Conservation (phyloP, 1,140 invertebrate genomes). For the Zaprionus camerounensis region DNA sequence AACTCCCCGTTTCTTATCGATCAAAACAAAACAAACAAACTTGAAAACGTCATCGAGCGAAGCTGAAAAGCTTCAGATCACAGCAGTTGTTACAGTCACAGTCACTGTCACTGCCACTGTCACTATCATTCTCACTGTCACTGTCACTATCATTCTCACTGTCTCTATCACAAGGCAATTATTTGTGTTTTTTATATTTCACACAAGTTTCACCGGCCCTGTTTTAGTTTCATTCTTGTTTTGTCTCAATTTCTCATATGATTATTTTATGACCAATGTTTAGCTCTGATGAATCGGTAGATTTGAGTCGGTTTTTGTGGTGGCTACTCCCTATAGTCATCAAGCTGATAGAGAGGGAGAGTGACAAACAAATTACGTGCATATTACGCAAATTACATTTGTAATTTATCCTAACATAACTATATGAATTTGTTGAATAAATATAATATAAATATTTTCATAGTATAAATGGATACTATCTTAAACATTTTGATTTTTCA, state of each 20-base stretch:
- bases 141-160: constrained; percentile 7
- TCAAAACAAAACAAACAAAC: constrained; percentile 22
- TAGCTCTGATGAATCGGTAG: constrained; percentile 6
- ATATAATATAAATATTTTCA: no score
- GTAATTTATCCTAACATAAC: no score
- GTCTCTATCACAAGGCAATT: constrained; percentile 4
- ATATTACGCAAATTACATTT: neutral
- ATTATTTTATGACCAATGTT: constrained; percentile 17
- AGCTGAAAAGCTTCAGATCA: constrained; percentile 20
- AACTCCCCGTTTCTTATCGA: neutral
- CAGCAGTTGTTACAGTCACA: constrained; percentile 29
- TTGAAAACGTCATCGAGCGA: constrained; percentile 30
- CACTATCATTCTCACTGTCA: constrained; percentile 6
- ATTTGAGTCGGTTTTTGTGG: neutral
- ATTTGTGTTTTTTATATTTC: neutral
- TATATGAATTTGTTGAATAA: no score
- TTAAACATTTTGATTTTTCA: neutral
- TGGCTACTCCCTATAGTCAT: neutral
- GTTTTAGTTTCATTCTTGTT: constrained; percentile 26
- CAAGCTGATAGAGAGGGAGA: neutral
- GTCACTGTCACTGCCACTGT: constrained; percentile 26
- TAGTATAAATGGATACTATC: no score
- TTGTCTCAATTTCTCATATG: constrained; percentile 24
- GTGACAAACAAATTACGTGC: neutral
- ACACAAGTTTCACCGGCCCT: neutral